phyloP scores from a whole-genome alignment of 2,888 invertebrate species.

The Cyaniris semiargus region DNA sequence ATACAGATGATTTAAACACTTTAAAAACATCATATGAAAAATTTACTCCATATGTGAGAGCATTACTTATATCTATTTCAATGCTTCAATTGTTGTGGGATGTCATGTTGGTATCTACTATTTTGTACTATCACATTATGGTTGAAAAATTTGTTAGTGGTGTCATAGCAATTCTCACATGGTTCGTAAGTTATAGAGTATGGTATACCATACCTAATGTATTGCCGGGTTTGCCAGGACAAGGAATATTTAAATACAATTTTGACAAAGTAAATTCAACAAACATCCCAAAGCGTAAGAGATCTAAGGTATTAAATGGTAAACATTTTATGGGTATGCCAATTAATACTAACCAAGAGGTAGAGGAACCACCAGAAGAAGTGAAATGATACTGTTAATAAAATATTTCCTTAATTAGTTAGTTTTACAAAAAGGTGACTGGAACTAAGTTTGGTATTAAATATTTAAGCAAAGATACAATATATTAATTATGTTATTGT shows the following conservation, averaged over 20 bases:
- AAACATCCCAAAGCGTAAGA: conserved; percentile 57
- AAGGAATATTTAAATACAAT: conserved; percentile 89
- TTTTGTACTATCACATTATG: conserved; percentile 97
- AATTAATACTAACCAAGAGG: conserved; percentile 75
- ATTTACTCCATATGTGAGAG: conserved; percentile 90
- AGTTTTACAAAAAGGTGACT: conserved; percentile 4
- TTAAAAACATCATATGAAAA: conserved; percentile 87
- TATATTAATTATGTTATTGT: neutral
- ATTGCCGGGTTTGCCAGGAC: conserved; percentile 87
- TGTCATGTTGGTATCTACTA: conserved; percentile 94
- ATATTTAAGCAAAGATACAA: neutral
- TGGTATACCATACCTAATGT: conserved; percentile 85
- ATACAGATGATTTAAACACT: conserved; percentile 84
- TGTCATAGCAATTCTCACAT: conserved; percentile 90
- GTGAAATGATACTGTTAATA: conserved; percentile 48
- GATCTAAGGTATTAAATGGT: conserved; percentile 72
- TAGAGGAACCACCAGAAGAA: conserved; percentile 59
- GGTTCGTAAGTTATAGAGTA: conserved; percentile 93
- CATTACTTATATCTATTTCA: conserved; percentile 88
- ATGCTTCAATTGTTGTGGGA: conserved; percentile 94
- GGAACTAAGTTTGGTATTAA: conserved; percentile 8
- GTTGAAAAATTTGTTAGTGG: conserved; percentile 96
- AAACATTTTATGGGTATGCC: conserved; percentile 91
- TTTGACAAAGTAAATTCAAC: conserved; percentile 66
- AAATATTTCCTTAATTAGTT: neutral